A percentile compares a stretch with the other conserved stretches of the same genome.
Evolutionary conservation across 2,888 invertebrate genomes (phyloP).

Genomic region (Spodoptera littoralis): DNA sequence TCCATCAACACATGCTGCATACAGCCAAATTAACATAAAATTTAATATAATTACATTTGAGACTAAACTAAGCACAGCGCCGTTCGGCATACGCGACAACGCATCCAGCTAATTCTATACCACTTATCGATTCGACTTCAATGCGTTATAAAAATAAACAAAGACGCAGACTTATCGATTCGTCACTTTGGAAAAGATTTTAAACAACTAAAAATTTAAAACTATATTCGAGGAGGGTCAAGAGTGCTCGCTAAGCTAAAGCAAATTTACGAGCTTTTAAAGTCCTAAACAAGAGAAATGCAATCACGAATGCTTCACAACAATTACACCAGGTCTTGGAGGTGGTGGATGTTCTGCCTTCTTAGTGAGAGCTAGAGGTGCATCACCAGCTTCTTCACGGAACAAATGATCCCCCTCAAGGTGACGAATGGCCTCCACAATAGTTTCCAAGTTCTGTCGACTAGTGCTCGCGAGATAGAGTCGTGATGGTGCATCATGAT

Average conservation of each 20-base stretch:
- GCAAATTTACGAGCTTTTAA: slow-evolving; percentile 70
- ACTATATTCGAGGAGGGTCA: slow-evolving; percentile 87
- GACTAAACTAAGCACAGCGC: slow-evolving; percentile 86
- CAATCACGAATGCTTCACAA: slow-evolving; percentile 95
- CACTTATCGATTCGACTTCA: slow-evolving; percentile 73
- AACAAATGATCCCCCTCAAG: slow-evolving; percentile 98
- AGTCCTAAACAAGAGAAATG: slow-evolving; percentile 70
- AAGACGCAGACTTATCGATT: slow-evolving; percentile 87
- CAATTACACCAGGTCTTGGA: slow-evolving; percentile 96
- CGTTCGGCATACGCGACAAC: slow-evolving; percentile 74
- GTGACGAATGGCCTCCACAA: slow-evolving; percentile 99
- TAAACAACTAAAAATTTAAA: slow-evolving; percentile 83
- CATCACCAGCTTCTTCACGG: slow-evolving; percentile 91
- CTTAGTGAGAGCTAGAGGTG: slow-evolving; percentile 90
- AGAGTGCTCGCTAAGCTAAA: slow-evolving; percentile 77
- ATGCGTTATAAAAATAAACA: slow-evolving; percentile 77
- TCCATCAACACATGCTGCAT: slow-evolving; percentile 69
- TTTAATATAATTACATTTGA: slow-evolving; percentile 80
- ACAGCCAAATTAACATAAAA: slow-evolving; percentile 73
- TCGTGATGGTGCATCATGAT: slow-evolving; percentile 78
- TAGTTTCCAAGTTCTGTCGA: slow-evolving; percentile 98
- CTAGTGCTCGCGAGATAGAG: slow-evolving; percentile 90
- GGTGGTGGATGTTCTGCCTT: slow-evolving; percentile 87
- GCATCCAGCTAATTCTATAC: slow-evolving; percentile 73
- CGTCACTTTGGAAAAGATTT: slow-evolving; percentile 87